Conservation (phyloP, 2,888 invertebrate species). For the Pachydiplax longipennis region DNA sequence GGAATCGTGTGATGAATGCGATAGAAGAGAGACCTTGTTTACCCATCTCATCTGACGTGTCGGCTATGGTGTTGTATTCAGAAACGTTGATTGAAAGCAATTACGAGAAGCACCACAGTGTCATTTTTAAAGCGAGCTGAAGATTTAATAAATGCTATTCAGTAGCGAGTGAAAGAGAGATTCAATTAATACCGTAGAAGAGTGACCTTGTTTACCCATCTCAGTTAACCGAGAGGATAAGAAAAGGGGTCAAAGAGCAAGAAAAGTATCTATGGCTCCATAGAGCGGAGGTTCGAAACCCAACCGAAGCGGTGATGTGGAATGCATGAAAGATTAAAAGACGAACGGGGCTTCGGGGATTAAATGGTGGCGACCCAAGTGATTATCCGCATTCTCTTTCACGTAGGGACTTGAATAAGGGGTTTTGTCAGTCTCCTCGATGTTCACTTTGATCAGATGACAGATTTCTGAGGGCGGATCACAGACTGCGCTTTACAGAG, state of each 20-base stretch:
- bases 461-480: too few species aligned
- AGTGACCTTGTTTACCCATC: background rate
- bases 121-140: too few species aligned
- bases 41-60: too few species aligned
- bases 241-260: background rate
- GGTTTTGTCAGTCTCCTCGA: background rate
- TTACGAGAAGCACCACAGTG: too few species aligned
- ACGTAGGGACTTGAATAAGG: background rate
- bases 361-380: background rate
- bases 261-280: background rate
- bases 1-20: too few species aligned
- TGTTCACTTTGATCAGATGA: background rate
- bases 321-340: background rate
- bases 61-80: too few species aligned
- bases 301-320: background rate
- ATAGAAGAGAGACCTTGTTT: too few species aligned
- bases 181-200: too few species aligned
- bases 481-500: too few species aligned
- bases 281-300: background rate
- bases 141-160: too few species aligned
- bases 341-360: background rate
- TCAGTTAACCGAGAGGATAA: background rate
- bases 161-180: too few species aligned
- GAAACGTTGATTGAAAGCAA: too few species aligned
- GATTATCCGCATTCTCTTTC: background rate